phyloP scores from a whole-genome alignment of 2,113 vertebrate species.

The Anhinga anhinga region DNA sequence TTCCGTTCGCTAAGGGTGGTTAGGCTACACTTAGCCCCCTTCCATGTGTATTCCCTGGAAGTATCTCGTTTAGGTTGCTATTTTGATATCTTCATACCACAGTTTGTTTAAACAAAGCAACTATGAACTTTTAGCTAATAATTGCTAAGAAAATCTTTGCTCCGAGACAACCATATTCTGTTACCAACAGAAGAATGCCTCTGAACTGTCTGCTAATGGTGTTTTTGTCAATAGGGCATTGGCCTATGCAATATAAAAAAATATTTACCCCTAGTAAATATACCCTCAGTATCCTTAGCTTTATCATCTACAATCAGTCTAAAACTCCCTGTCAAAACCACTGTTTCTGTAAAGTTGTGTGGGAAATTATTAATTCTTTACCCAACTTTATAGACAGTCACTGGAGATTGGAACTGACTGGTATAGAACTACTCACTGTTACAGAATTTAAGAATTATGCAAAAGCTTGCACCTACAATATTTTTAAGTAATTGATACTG shows the following conservation, averaged over 20 bases:
- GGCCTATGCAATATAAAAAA: background rate
- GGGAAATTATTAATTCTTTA: background rate
- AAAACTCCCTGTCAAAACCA: background rate
- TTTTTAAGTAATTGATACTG: background rate
- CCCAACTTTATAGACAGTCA: background rate
- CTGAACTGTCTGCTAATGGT: background rate
- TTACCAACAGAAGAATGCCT: background rate
- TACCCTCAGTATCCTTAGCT: background rate
- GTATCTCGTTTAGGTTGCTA: background rate
- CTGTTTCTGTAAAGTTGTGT: background rate
- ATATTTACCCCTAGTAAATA: background rate
- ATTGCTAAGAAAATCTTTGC: conserved; percentile 23
- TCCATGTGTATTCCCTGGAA: background rate
- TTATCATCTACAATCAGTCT: background rate
- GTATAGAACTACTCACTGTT: background rate
- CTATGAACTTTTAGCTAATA: background rate
- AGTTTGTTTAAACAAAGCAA: conserved; percentile 35
- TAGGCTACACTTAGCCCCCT: background rate
- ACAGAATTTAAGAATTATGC: background rate
- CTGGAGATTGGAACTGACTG: background rate
- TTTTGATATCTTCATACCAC: conserved; percentile 3
- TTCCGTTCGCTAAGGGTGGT: background rate
- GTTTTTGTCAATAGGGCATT: background rate
- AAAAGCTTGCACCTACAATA: background rate
- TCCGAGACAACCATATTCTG: background rate